A percentile compares a stretch with the other conserved stretches of the same genome.
Evolutionary conservation across 2,888 invertebrate genomes (phyloP).

Genomic region (Synergus umbraculus): DNA sequence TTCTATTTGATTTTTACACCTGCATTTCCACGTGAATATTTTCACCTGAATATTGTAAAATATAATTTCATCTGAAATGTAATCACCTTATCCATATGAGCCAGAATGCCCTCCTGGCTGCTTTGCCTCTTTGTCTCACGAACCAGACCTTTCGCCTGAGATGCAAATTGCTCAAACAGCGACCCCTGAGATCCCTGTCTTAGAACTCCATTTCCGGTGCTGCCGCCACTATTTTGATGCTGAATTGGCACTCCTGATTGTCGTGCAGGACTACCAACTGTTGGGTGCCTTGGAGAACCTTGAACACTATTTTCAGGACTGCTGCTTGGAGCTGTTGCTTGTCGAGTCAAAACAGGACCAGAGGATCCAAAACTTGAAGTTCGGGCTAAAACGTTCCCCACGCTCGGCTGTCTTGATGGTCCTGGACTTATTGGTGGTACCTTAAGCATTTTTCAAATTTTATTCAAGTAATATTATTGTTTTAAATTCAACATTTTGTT

Average conservation of each 20-base stretch:
- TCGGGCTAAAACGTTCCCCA: conserved; percentile 81
- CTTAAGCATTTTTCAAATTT: conserved; percentile 63
- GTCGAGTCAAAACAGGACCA: conserved; percentile 64
- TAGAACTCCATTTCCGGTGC: conserved; percentile 74
- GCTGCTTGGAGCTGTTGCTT: conserved; percentile 58
- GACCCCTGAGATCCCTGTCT: conserved; percentile 91
- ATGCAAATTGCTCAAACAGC: conserved; percentile 91
- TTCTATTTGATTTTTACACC: too few species aligned
- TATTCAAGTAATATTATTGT: background rate
- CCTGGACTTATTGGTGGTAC: conserved; percentile 80
- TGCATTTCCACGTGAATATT: too few species aligned
- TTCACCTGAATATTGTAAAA: background rate
- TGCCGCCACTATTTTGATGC: conserved; percentile 63
- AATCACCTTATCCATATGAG: conserved; percentile 92
- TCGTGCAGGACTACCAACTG: conserved; percentile 45
- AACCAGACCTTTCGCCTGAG: conserved; percentile 93
- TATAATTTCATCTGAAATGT: background rate
- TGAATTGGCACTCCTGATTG: conserved; percentile 46
- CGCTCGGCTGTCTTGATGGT: conserved; percentile 80
- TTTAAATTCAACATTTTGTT: background rate
- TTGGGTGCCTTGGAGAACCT: conserved; percentile 60
- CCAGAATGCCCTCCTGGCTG: conserved; percentile 91
- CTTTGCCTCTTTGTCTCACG: conserved; percentile 92
- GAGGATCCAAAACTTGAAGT: conserved; percentile 82
- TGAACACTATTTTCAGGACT: conserved; percentile 59